Evolutionary conservation across 1,140 invertebrate genomes (phyloP).

Genomic region (Drosophila nebulosa): DNA sequence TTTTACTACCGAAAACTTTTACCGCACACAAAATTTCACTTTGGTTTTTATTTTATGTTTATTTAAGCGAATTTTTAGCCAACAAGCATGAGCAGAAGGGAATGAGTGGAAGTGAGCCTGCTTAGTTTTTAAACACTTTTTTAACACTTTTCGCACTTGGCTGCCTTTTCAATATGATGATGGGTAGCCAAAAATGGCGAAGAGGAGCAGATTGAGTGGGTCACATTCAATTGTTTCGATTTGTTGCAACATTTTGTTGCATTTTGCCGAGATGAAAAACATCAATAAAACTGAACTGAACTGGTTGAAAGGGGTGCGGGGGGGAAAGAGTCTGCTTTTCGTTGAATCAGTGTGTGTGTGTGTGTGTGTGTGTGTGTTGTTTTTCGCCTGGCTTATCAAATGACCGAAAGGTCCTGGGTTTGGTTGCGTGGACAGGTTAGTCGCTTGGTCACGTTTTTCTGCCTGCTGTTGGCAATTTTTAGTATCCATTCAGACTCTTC

Average conservation of each 20-base stretch:
- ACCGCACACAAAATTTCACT: constrained; percentile 21
- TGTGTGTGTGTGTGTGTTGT: constrained; percentile 1
- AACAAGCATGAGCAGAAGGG: neutral
- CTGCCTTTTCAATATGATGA: neutral
- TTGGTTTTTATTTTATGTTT: constrained; percentile 16
- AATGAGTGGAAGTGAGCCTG: neutral
- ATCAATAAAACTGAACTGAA: neutral
- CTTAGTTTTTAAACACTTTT: constrained; percentile 1
- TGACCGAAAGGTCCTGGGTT: neutral
- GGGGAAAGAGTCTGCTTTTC: neutral
- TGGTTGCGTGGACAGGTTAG: constrained; percentile 3
- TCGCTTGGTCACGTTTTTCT: constrained; percentile 15
- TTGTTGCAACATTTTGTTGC: neutral
- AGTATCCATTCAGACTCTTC: neutral
- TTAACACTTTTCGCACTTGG: neutral
- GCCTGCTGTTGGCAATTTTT: neutral
- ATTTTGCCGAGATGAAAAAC: neutral
- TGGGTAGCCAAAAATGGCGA: no score
- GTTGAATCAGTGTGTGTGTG: neutral
- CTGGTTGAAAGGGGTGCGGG: neutral
- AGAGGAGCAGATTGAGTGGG: no score
- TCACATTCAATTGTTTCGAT: neutral
- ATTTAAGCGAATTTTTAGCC: constrained; percentile 6
- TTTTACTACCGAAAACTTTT: constrained; percentile 19
- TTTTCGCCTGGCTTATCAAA: constrained; percentile 22